These are phyloP conservation scores for Craterocephalus amniculus DNA, from an alignment of 2,797 vertebrate genomes.

Conservation along the genomic window DNA sequence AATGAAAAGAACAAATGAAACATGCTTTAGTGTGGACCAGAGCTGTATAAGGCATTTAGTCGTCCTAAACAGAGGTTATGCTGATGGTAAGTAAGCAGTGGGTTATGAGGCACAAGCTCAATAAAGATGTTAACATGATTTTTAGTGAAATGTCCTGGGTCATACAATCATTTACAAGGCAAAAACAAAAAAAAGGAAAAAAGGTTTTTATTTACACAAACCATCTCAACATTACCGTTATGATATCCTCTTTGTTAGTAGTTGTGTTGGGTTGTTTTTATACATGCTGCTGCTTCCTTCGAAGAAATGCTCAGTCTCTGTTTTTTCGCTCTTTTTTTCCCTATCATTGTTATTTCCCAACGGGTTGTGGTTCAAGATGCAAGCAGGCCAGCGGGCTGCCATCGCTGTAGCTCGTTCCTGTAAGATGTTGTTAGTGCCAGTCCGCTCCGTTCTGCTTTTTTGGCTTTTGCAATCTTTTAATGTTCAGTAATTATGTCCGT, in stretches of 20 bases:
- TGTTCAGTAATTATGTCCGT: slow-evolving; percentile 92
- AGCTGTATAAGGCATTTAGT: slow-evolving; percentile 82
- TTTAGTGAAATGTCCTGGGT: slow-evolving; percentile 87
- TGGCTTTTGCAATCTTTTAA: slow-evolving; percentile 63
- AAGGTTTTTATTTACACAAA: slow-evolving; percentile 95
- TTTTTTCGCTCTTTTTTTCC: slow-evolving; percentile 45
- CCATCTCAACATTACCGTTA: slow-evolving; percentile 84
- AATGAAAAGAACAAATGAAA: slow-evolving; percentile 83
- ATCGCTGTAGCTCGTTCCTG: slow-evolving; percentile 87
- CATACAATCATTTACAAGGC: slow-evolving; percentile 94
- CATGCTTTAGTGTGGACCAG: slow-evolving; percentile 84
- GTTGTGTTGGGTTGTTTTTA: slow-evolving; percentile 78
- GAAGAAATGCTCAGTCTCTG: slow-evolving; percentile 80
- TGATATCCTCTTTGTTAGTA: slow-evolving; percentile 92
- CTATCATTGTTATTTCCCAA: slow-evolving; percentile 43
- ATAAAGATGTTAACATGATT: slow-evolving; percentile 90
- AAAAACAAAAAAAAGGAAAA: slow-evolving; percentile 61
- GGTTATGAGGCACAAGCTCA: slow-evolving; percentile 92
- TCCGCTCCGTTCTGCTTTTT: slow-evolving; percentile 83
- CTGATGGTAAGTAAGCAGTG: slow-evolving; percentile 90
- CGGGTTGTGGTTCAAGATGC: slow-evolving; percentile 87
- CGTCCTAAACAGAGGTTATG: slow-evolving; percentile 87
- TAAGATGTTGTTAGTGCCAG: slow-evolving; percentile 93
- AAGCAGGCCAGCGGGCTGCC: slow-evolving; percentile 89
- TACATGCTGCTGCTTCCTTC: slow-evolving; percentile 86